Evolutionary conservation across 2,113 vertebrate species (phyloP).

Genomic region (Mola mola): DNA sequence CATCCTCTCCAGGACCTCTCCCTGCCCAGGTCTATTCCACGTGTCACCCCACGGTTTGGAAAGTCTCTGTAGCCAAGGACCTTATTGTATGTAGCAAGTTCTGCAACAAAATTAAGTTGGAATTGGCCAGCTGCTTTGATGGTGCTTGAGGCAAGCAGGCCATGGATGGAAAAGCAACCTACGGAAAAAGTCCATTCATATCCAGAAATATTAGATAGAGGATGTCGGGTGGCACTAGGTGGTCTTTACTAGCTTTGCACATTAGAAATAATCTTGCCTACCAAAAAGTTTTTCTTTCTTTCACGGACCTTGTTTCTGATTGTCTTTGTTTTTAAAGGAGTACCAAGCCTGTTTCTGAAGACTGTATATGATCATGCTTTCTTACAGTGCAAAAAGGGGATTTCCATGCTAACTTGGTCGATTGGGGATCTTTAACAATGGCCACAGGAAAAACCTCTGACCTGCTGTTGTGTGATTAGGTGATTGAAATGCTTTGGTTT

Average conservation of each 20-base stretch:
- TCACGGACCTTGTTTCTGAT: conserved; percentile 38
- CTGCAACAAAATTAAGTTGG: conserved; percentile 71
- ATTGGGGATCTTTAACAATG: too few relatives aligned
- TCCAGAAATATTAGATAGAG: conserved; percentile 63
- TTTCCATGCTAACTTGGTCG: too few relatives aligned
- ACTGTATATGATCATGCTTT: conserved; percentile 24
- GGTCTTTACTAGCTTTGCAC: conserved; percentile 66
- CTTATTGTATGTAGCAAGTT: conserved; percentile 77
- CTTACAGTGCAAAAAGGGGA: not conserved
- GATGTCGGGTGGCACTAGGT: conserved; percentile 69
- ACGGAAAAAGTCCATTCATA: conserved; percentile 68
- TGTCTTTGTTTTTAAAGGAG: conserved; percentile 38
- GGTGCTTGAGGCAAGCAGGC: conserved; percentile 45
- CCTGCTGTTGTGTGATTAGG: too few relatives aligned
- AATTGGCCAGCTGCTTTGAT: conserved; percentile 60
- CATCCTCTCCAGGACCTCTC: conserved; percentile 74
- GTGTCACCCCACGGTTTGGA: conserved; percentile 74
- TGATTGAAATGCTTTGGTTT: too few relatives aligned
- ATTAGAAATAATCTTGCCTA: conserved; percentile 48
- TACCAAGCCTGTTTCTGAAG: not conserved
- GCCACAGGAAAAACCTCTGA: too few relatives aligned
- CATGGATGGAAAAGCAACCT: conserved; percentile 54
- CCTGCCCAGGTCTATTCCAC: conserved; percentile 61
- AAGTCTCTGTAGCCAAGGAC: conserved; percentile 58
- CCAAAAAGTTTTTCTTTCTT: conserved; percentile 40